Percentiles rank a stretch among this genome's conserved stretches.
Evolutionary conservation across 2,888 invertebrate genomes (phyloP).

Genomic region (Euplexia lucipara): DNA sequence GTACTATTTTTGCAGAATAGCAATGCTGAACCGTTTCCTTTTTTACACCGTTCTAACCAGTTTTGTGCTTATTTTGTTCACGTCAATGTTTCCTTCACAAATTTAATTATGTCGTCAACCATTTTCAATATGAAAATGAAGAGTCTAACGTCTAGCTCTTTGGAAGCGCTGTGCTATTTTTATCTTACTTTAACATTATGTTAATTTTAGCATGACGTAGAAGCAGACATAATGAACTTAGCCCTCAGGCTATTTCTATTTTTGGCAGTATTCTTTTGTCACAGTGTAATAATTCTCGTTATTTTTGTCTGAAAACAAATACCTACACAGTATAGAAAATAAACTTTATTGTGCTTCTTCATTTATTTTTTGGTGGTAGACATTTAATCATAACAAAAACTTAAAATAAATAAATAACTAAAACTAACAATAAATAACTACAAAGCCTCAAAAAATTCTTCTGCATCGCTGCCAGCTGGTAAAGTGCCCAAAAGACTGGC

Average conservation of each 20-base stretch:
- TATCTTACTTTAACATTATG: not conserved
- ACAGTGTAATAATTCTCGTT: not conserved
- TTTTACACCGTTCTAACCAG: not conserved
- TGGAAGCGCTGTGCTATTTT: constrained; percentile 11
- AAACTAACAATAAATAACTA: no score
- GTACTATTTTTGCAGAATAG: no score
- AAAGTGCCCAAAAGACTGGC: no score
- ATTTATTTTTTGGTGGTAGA: no score
- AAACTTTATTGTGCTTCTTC: constrained; percentile 27
- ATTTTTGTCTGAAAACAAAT: constrained; percentile 2
- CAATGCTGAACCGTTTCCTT: not conserved
- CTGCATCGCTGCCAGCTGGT: no score
- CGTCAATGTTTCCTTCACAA: not conserved
- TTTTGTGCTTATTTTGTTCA: not conserved
- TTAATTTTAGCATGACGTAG: no score
- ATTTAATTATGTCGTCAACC: not conserved
- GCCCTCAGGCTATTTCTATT: constrained; percentile 1
- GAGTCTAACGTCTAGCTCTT: constrained; percentile 1
- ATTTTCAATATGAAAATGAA: constrained; percentile 1
- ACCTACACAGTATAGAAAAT: not conserved
- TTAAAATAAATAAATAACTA: no score
- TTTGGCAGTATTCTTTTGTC: constrained; percentile 2
- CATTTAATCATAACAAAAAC: no score
- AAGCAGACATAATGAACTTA: not conserved
- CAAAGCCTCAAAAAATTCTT: no score